phyloP scores from a whole-genome alignment of 2,113 vertebrate genomes.

The Sula dactylatra region DNA sequence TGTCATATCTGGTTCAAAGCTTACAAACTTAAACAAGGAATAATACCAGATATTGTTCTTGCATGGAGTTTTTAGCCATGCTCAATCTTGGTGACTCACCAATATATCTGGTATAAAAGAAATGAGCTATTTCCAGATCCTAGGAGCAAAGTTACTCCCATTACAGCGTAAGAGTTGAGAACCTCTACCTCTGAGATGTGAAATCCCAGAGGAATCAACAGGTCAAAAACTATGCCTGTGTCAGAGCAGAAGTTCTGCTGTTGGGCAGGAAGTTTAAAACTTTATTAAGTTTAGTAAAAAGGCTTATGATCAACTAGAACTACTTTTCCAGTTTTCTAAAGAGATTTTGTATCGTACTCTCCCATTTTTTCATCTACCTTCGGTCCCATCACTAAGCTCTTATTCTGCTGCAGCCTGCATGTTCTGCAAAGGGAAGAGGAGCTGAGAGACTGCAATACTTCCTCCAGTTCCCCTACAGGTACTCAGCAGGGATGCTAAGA shows the following conservation, averaged over 20 bases:
- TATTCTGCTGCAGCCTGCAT: neutral
- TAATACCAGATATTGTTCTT: neutral
- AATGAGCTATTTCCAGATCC: neutral
- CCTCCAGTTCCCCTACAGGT: neutral
- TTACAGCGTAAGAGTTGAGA: neutral
- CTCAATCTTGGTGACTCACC: neutral
- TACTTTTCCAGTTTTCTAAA: neutral
- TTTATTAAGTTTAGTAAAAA: neutral
- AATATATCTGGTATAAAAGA: neutral
- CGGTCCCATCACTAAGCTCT: neutral
- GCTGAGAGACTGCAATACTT: neutral
- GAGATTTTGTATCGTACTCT: neutral
- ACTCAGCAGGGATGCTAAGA: neutral
- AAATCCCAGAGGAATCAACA: neutral
- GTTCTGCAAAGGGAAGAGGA: neutral
- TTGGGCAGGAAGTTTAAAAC: neutral
- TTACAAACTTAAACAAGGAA: neutral
- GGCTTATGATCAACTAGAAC: neutral
- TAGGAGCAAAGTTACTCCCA: neutral
- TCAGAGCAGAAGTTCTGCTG: neutral
- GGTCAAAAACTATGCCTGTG: neutral
- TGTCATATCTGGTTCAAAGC: neutral
- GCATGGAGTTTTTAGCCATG: neutral
- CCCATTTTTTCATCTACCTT: neutral
- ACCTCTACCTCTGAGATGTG: neutral